A percentile compares a stretch with the other conserved stretches of the same genome.
Conservation (phyloP, 2,797 vertebrate genomes). For the Miichthys miiuy region DNA sequence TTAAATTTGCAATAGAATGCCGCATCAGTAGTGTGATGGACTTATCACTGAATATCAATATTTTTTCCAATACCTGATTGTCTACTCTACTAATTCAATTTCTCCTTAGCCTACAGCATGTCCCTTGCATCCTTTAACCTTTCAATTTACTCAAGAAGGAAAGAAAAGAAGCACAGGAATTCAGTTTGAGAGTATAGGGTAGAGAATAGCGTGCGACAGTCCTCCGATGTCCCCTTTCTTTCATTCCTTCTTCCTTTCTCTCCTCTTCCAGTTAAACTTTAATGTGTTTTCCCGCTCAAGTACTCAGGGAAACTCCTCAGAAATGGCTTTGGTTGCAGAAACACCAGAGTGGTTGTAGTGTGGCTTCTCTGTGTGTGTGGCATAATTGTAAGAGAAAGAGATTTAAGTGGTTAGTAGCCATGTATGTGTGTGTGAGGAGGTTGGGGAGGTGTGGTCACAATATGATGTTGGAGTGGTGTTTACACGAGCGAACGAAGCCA, state of each 20-base stretch:
- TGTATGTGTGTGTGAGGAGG: slow-evolving; percentile 30
- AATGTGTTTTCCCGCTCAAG: slow-evolving; percentile 81
- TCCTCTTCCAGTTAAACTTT: slow-evolving; percentile 81
- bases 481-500: slow-evolving; percentile 72
- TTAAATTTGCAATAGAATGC: slow-evolving; percentile 26
- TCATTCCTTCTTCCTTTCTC: slow-evolving; percentile 52
- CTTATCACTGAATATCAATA: slow-evolving; percentile 60
- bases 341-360: slow-evolving; percentile 74
- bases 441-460: slow-evolving; percentile 51
- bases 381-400: slow-evolving; percentile 56
- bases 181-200: slow-evolving; percentile 16
- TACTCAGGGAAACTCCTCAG: slow-evolving; percentile 81
- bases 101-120: slow-evolving; percentile 5
- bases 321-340: slow-evolving; percentile 86
- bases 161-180: slow-evolving; percentile 7
- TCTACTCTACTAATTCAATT: slow-evolving; percentile 6
- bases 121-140: slow-evolving; percentile 25
- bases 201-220: slow-evolving; percentile 50
- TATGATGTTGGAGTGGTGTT: slow-evolving; percentile 77
- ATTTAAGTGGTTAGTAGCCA: slow-evolving; percentile 79
- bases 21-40: slow-evolving; percentile 24
- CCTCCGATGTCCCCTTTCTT: slow-evolving; percentile 63
- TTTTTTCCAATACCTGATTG: slow-evolving; percentile 35
- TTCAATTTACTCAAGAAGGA: slow-evolving; percentile 26
- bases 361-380: slow-evolving; percentile 64